Percentiles rank a stretch among this genome's conserved stretches.
These are phyloP conservation scores for Tylochromis polylepis DNA, from an alignment of 2,113 vertebrate genomes.

Conservation along the genomic window DNA sequence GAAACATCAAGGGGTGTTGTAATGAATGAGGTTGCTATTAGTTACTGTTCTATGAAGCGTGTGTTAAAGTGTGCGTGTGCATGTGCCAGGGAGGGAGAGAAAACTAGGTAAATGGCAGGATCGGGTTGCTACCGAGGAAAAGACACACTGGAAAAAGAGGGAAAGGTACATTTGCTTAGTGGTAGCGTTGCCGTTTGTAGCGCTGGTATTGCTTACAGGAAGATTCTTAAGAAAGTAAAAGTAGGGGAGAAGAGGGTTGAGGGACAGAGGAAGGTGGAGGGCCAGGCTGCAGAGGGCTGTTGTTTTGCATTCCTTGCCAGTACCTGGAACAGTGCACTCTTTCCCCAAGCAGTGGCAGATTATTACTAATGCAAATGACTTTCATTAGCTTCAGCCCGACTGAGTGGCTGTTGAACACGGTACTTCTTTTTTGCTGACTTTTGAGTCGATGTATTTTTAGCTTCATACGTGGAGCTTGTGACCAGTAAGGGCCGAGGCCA, in stretches of 20 bases:
- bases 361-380: slow-evolving; percentile 57
- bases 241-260: background rate
- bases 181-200: background rate
- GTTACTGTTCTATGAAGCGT: slow-evolving; percentile 73
- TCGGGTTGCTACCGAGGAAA: slow-evolving; percentile 46
- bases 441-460: background rate
- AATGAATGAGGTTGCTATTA: slow-evolving; percentile 77
- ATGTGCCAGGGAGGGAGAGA: slow-evolving; percentile 21
- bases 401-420: slow-evolving; percentile 13
- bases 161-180: slow-evolving; percentile 4
- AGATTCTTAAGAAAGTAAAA: background rate
- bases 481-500: background rate
- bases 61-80: slow-evolving; percentile 42
- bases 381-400: slow-evolving; percentile 40
- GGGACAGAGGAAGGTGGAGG: background rate
- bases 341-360: slow-evolving; percentile 24
- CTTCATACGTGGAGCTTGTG: background rate
- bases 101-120: slow-evolving; percentile 38
- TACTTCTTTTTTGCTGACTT: slow-evolving; percentile 21
- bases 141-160: slow-evolving; percentile 32
- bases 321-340: slow-evolving; percentile 23
- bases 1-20: slow-evolving; percentile 67
- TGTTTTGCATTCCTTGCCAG: slow-evolving; percentile 48
- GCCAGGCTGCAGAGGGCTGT: background rate
- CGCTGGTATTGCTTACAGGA: slow-evolving; percentile 43